Evolutionary conservation across 2,113 vertebrate genomes (phyloP), one percentile per base, ranked within the genome.

Genomic region (Sebastes fasciatus): DNA sequence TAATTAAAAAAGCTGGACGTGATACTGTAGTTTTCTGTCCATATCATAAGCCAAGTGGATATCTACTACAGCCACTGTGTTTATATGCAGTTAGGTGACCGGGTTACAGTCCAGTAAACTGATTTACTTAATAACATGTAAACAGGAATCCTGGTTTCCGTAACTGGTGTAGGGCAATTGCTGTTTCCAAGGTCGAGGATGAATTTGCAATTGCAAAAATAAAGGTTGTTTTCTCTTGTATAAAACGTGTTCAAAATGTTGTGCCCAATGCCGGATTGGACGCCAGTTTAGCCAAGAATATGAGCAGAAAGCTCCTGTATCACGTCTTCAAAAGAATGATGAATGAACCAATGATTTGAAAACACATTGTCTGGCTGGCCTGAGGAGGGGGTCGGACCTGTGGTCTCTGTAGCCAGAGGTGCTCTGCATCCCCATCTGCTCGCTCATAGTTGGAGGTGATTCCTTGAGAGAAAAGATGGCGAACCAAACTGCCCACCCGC

Each of bases 341-440:
- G 67, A 83, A 62, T 81, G 73, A 83, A 51, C 23, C 4, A 42
- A 68, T 1, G 42, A 26, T 1, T 73, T 58, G 46, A 62, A 54
- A 74, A 65, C 77, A 21, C 55, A 5, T 5, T 42, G 71, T 46
- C 62, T 48, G 77, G 48, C 77, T 82, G 85, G 69, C 72, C 69
- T 74, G 84, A 61, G 77, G 58, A 55, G 40, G n/a, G 52, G 17
- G 14, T 5, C 62, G 79, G 26, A 8, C 65, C 62, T 21, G 45
- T 46, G 46, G 45, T 63, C 69, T 4, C 72, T 64, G 70, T 92
- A 60, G 89, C 92, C 92, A 94, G 93, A 91, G 92, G 91, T 91
- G 86, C 91, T 88, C 86, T 73, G 85, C 85, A 79, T 80, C 62
- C 65, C 92, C 93, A 92, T 94, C 94, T 93, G 94, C 78, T 93